A percentile compares a stretch with the other conserved stretches of the same genome.
Conservation (phyloP, 1,140 invertebrate species). For the Seison nebaliae region DNA sequence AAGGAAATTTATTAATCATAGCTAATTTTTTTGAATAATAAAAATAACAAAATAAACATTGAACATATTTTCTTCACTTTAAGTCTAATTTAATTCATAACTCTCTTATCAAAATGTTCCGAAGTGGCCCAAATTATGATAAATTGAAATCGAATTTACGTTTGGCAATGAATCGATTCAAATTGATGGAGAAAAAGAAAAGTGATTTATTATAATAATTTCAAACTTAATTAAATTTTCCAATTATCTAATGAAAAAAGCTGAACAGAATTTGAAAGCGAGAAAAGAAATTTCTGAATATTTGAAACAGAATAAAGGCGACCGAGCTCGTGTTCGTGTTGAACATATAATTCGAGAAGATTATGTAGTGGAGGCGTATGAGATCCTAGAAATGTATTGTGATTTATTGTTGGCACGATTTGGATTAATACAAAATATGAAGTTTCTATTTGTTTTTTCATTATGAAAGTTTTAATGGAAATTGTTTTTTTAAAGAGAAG, state of each 20-base stretch:
- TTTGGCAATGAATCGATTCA: conserved; percentile 64
- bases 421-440: conserved; percentile 84
- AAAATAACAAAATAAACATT: too few species aligned
- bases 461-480: background rate
- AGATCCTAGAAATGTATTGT: conserved; percentile 94
- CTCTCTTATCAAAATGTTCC: too few species aligned
- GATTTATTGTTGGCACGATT: conserved; percentile 84
- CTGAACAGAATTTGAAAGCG: conserved; percentile 73
- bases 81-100: too few species aligned
- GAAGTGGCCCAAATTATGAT: conserved; percentile 64
- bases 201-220: conserved; percentile 18
- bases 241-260: background rate
- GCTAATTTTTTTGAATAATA: too few species aligned
- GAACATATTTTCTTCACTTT: too few species aligned
- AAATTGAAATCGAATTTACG: conserved; percentile 87
- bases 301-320: conserved; percentile 48
- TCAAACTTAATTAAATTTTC: background rate
- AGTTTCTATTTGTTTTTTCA: conserved; percentile 33
- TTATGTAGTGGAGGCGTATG: conserved; percentile 94
- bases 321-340: conserved; percentile 71
- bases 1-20: too few species aligned
- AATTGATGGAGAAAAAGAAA: conserved; percentile 89
- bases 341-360: conserved; percentile 96
- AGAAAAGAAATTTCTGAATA: conserved; percentile 92
- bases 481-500: conserved; percentile 34